Evolutionary conservation across 2,888 invertebrate species (phyloP), one percentile per base, ranked within the genome.

Genomic region (Eucera pruinosa): DNA sequence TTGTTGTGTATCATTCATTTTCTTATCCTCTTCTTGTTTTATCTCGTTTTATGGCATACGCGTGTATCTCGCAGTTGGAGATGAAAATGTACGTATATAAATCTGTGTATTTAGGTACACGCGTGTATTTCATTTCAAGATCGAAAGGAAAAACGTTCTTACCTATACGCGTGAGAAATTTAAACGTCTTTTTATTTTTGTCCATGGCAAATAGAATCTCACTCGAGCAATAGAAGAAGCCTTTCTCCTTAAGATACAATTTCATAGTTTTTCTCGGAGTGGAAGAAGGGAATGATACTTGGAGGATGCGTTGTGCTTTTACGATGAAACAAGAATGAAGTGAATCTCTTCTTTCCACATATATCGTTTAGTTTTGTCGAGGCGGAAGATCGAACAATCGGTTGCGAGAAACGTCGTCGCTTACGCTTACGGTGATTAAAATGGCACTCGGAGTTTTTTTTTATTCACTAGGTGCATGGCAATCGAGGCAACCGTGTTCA

Each of bases 41-140:
- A n/a, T 57, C 66, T 81, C 66, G 61, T 71, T 80, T 83, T 86
- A 87, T 88, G 87, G 84, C 87, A 87, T 86, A 86, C 80, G 77
- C 76, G 60, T 84, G 69, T 84, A 83, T 84, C 83, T 86, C 83
- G 18, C 18, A 80, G 80, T 85, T 84, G 78, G 57, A 76, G 65
- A 66, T 66, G 61, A 69, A 65, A 65, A 52, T 65, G 33, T 39
- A 33, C 55, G 47, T 58, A 45, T 70, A 48, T 67, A 80, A 81
- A 85, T 75, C 81, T 80, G 74, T 79, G 80, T 81, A 85, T 75
- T 80, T 80, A 72, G 78, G 80, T 81, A 82, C 78, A 76, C 76
- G 30, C 27, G 41, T 39, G n/a, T 39, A 33, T 39, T 7, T 30
- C 48, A 71, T 64, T 64, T 69, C 30, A 67, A 67, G 47, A 69